phyloP scores from a whole-genome alignment of 2,888 invertebrate genomes.

The Megamerina dolium region DNA sequence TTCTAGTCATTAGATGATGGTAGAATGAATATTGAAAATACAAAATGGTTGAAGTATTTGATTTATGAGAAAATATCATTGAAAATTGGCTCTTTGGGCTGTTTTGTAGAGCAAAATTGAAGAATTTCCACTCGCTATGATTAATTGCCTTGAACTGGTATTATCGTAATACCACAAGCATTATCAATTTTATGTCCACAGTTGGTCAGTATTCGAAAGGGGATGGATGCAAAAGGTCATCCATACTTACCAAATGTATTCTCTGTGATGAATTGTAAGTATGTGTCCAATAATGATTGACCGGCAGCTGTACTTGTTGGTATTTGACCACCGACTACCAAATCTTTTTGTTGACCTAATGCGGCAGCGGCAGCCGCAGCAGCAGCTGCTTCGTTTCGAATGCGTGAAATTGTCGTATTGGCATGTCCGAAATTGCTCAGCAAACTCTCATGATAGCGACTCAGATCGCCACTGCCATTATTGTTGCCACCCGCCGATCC shows the following conservation, averaged over 20 bases:
- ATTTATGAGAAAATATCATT: too few species aligned
- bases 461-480: conserved; percentile 34
- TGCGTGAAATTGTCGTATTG: conserved; percentile 61
- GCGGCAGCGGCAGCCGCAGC: conserved; percentile 39
- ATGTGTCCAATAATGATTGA: conserved; percentile 78
- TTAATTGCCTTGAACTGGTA: too few species aligned
- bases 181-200: too few species aligned
- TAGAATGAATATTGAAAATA: too few species aligned
- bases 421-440: conserved; percentile 52
- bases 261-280: conserved; percentile 81
- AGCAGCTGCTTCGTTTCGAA: conserved; percentile 55
- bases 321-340: conserved; percentile 57
- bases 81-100: too few species aligned
- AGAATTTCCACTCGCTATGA: too few species aligned
- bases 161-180: too few species aligned
- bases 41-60: too few species aligned
- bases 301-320: conserved; percentile 61
- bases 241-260: conserved; percentile 62
- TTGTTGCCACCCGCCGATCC: conserved; percentile 13
- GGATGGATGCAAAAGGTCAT: too few species aligned
- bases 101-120: too few species aligned
- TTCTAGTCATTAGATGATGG: too few species aligned
- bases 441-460: conserved; percentile 44
- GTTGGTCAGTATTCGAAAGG: too few species aligned
- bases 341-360: conserved; percentile 36